A percentile compares a stretch with the other conserved stretches of the same genome.
These are phyloP conservation scores for Busseola fusca DNA, from an alignment of 2,888 invertebrate species.

Conservation along the genomic window DNA sequence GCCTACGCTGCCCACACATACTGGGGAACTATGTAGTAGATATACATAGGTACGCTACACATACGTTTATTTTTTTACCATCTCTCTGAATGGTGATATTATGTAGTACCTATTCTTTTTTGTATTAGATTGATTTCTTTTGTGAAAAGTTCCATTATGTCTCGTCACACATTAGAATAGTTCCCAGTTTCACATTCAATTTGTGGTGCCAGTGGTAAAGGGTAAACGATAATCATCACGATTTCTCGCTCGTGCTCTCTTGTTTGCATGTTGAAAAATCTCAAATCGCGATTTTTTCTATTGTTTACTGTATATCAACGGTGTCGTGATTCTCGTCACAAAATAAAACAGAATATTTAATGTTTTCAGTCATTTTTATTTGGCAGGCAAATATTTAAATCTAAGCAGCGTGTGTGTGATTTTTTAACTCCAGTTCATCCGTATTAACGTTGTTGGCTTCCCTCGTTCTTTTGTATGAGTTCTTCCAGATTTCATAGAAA, in stretches of 20 bases:
- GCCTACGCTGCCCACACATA: not conserved
- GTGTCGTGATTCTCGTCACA: not conserved
- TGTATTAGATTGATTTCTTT: not conserved
- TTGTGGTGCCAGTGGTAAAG: too few relatives aligned
- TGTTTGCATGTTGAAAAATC: too few relatives aligned
- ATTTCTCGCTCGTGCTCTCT: too few relatives aligned
- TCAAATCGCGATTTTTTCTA: not conserved
- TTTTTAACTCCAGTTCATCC: slow-evolving; percentile 83
- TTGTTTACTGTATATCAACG: not conserved
- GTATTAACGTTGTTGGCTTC: slow-evolving; percentile 62
- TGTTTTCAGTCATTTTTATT: slow-evolving; percentile 39
- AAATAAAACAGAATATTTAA: slow-evolving; percentile 27
- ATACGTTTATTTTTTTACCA: not conserved
- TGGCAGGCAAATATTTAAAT: slow-evolving; percentile 24
- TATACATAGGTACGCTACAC: not conserved
- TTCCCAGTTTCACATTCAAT: too few relatives aligned
- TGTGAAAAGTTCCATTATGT: not conserved
- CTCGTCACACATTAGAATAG: too few relatives aligned
- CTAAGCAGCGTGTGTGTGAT: slow-evolving; percentile 75
- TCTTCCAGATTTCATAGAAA: slow-evolving; percentile 93
- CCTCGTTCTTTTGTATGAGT: slow-evolving; percentile 90
- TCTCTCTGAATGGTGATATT: not conserved
- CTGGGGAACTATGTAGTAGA: not conserved
- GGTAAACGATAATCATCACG: not conserved
- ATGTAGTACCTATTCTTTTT: not conserved